Percentiles rank a stretch among this genome's conserved stretches.
Conservation (phyloP, 2,888 invertebrate species). For the Epistrophella euchroma region DNA sequence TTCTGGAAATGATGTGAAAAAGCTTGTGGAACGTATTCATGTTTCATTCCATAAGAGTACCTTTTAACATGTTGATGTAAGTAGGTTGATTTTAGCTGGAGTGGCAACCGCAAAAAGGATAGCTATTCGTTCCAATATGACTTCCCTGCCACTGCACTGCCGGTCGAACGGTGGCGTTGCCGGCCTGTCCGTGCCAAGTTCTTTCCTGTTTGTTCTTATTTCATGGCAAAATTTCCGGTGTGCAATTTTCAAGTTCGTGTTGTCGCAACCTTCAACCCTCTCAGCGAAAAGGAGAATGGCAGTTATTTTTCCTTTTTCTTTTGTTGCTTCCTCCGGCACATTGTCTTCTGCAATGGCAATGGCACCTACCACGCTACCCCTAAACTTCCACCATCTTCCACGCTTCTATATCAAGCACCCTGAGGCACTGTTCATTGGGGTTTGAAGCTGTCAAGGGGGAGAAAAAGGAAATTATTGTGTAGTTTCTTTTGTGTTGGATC, state of each 20-base stretch:
- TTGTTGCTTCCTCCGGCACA: conserved; percentile 46
- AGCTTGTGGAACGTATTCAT: not conserved
- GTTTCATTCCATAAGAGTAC: not conserved
- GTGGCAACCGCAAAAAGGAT: conserved; percentile 3
- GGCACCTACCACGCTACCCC: conserved; percentile 52
- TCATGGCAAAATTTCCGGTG: conserved; percentile 54
- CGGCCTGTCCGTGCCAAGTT: conserved; percentile 63
- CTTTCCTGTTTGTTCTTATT: conserved; percentile 61
- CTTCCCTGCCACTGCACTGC: conserved; percentile 23
- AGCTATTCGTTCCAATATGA: conserved; percentile 3
- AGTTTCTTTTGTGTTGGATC: conserved; percentile 74
- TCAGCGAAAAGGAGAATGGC: conserved; percentile 39
- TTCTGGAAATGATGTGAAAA: not conserved
- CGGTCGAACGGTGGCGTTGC: conserved; percentile 10
- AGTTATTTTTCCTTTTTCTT: conserved; percentile 20
- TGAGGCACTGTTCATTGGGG: conserved; percentile 48
- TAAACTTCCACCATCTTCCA: conserved; percentile 18
- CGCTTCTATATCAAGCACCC: conserved; percentile 46
- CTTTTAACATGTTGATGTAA: not conserved
- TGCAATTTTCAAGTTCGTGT: conserved; percentile 74
- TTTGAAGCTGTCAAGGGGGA: conserved; percentile 31
- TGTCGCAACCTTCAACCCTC: conserved; percentile 75
- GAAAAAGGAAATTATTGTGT: conserved; percentile 64
- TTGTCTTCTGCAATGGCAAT: conserved; percentile 70
- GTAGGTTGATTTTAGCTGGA: not conserved